Evolutionary conservation across 1,140 invertebrate species (phyloP).

Genomic region (Caenorhabditis inopinata): DNA sequence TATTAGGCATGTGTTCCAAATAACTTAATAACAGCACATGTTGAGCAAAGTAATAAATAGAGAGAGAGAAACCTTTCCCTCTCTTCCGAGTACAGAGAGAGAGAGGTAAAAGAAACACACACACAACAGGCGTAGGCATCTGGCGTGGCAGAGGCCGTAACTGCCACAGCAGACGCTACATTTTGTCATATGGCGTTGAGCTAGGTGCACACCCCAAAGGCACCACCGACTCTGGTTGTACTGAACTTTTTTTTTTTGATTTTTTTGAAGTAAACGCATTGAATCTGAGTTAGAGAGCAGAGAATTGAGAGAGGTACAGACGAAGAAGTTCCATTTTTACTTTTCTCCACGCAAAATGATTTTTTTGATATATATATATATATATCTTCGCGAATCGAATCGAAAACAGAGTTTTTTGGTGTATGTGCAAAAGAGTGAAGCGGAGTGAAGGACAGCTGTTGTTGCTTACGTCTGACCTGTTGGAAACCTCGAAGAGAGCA

Average conservation of each 20-base stretch:
- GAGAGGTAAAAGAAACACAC: not conserved
- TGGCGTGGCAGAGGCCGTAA: slow-evolving; percentile 28
- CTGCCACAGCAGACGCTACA: slow-evolving; percentile 24
- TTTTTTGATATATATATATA: no score
- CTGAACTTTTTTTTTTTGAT: not conserved
- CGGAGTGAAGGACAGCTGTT: not conserved
- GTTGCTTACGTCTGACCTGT: not conserved
- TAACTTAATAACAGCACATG: slow-evolving; percentile 26
- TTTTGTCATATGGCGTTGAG: slow-evolving; percentile 23
- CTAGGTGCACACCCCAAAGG: not conserved
- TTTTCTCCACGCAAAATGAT: no score
- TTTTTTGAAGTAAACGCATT: not conserved
- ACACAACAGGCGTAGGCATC: slow-evolving; percentile 29
- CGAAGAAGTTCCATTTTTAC: no score
- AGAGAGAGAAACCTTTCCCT: not conserved
- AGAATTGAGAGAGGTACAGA: no score
- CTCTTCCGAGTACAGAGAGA: slow-evolving; percentile 9
- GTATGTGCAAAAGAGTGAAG: no score
- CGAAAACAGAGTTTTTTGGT: no score
- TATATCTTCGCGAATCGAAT: no score
- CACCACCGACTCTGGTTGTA: not conserved
- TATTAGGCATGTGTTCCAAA: no score
- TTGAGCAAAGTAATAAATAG: slow-evolving; percentile 10
- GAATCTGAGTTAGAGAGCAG: no score
- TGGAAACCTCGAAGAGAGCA: not conserved